A percentile compares a stretch with the other conserved stretches of the same genome.
Conservation (phyloP, 1,140 invertebrate genomes). For the Hyles euphorbiae region DNA sequence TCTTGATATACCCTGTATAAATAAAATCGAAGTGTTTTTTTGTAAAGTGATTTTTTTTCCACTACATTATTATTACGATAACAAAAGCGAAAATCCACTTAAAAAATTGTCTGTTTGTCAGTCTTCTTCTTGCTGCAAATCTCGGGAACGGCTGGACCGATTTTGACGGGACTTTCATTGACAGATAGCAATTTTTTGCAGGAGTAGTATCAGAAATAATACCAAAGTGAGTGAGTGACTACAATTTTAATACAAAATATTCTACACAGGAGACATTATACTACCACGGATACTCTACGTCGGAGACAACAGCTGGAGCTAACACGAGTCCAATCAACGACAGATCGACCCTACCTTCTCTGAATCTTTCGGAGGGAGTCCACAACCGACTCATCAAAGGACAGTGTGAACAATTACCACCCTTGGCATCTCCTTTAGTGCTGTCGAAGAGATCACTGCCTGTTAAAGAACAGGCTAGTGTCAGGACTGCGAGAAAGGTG, state of each 20-base stretch:
- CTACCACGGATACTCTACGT: constrained; percentile 67
- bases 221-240: no score
- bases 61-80: no score
- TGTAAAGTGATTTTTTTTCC: no score
- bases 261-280: constrained; percentile 66
- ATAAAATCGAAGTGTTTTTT: no score
- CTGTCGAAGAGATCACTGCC: constrained; percentile 39
- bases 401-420: constrained; percentile 62
- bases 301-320: constrained; percentile 60
- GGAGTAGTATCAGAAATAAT: neutral
- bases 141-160: neutral
- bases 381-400: constrained; percentile 50
- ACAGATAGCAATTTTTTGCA: no score
- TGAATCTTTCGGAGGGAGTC: constrained; percentile 50
- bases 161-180: no score
- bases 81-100: no score
- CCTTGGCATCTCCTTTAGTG: constrained; percentile 61
- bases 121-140: no score
- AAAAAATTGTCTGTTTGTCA: no score
- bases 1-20: no score
- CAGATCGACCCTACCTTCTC: constrained; percentile 49
- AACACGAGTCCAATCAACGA: constrained; percentile 54
- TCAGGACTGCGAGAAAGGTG: constrained; percentile 52
- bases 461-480: constrained; percentile 41
- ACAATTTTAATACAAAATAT: no score